phyloP scores from a whole-genome alignment of 2,113 vertebrate genomes.

The Erythrocercus mccallii region DNA sequence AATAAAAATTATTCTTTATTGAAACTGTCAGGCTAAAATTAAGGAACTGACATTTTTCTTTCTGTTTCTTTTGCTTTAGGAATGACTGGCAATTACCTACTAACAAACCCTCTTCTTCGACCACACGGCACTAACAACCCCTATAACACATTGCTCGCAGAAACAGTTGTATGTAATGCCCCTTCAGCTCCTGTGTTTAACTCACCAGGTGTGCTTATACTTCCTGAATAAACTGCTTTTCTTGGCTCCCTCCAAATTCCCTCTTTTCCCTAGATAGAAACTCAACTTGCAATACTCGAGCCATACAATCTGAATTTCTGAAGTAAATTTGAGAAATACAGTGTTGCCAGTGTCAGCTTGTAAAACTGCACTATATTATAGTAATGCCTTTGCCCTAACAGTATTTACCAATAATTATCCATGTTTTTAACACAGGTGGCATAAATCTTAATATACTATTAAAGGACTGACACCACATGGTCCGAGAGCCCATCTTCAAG shows the following conservation, averaged over 20 bases:
- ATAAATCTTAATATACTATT: constrained; percentile 90
- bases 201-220: constrained; percentile 98
- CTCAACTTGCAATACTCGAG: constrained; percentile 41
- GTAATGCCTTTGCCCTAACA: constrained; percentile 73
- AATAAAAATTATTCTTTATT: constrained; percentile 66
- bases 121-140: constrained; percentile 99
- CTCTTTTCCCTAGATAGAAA: constrained; percentile 60
- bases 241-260: constrained; percentile 63
- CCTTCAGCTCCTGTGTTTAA: constrained; percentile 99
- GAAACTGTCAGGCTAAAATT: constrained; percentile 70
- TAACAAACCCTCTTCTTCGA: constrained; percentile 99
- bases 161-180: constrained; percentile 99
- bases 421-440: constrained; percentile 87
- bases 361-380: constrained; percentile 90
- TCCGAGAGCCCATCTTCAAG: constrained; percentile 84
- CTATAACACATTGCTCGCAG: constrained; percentile 99
- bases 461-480: constrained; percentile 85
- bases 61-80: constrained; percentile 92
- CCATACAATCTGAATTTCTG: constrained; percentile 45
- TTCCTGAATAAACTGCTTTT: constrained; percentile 74
- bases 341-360: constrained; percentile 71
- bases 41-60: constrained; percentile 81
- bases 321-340: constrained; percentile 47
- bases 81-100: constrained; percentile 99
- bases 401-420: constrained; percentile 82